Conservation (phyloP, 2,113 vertebrate genomes). For the Tachysurus vachellii region DNA sequence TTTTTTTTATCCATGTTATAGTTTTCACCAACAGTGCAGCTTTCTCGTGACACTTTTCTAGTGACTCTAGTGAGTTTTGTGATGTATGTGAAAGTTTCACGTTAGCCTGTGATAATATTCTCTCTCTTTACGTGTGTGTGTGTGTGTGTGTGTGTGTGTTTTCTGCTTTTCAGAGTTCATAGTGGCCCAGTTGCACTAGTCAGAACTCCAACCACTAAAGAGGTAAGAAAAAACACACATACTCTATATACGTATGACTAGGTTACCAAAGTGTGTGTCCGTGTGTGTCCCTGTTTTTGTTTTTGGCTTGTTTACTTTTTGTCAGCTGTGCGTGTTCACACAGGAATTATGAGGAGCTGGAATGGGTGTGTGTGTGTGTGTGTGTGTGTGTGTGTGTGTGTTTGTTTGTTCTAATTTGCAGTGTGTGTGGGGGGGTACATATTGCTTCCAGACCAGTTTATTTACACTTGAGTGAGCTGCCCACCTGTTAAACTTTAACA, state of each 20-base stretch:
- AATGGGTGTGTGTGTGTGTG: not conserved
- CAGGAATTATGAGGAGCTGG: constrained; percentile 1
- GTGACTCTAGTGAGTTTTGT: not conserved
- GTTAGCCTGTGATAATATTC: not conserved
- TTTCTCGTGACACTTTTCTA: not conserved
- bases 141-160: constrained; percentile 38
- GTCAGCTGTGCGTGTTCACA: constrained; percentile 9
- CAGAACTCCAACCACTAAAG: not conserved
- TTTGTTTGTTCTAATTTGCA: not conserved
- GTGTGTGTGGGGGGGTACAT: not conserved
- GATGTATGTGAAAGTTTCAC: not conserved
- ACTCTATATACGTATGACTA: not conserved
- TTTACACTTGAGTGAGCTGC: not conserved
- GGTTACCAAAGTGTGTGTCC: not conserved
- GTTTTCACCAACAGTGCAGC: not conserved
- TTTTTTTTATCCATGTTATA: not conserved
- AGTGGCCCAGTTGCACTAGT: constrained; percentile 25
- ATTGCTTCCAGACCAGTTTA: not conserved
- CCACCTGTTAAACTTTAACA: not conserved
- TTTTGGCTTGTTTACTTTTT: not conserved
- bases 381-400: not conserved
- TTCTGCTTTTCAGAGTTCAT: constrained; percentile 8
- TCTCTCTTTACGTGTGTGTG: not conserved
- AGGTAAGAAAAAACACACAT: constrained; percentile 18
- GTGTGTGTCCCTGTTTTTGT: not conserved